These are phyloP conservation scores for Gonatopus flavifemur DNA, from an alignment of 1,140 invertebrate species.

Conservation along the genomic window DNA sequence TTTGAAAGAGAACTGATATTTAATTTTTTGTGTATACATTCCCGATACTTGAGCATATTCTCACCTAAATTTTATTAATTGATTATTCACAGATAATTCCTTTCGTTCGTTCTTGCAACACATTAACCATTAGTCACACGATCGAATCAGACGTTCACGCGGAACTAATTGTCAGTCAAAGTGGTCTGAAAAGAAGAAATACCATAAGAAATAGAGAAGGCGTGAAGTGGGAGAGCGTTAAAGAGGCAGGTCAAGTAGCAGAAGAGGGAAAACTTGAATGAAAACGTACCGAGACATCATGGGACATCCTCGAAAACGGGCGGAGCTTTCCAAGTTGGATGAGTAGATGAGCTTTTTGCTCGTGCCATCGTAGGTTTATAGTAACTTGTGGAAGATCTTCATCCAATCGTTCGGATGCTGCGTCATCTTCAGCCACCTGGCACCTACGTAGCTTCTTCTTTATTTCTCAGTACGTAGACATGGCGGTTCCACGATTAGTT, in stretches of 20 bases:
- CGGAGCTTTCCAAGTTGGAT: slow-evolving; percentile 26
- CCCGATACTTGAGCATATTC: too few species aligned
- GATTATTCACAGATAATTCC: background rate
- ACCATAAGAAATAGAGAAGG: too few species aligned
- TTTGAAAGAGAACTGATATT: too few species aligned
- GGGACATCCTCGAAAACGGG: slow-evolving; percentile 36
- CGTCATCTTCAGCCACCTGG: slow-evolving; percentile 40
- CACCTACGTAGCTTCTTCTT: slow-evolving; percentile 19
- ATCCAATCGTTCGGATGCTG: slow-evolving; percentile 20
- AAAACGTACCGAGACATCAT: slow-evolving; percentile 23
- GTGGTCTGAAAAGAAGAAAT: slow-evolving; percentile 25
- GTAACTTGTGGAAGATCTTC: slow-evolving; percentile 5
- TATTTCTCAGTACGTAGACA: too few species aligned
- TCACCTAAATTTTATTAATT: too few species aligned
- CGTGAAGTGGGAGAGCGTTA: background rate
- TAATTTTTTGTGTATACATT: too few species aligned
- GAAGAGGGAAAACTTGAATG: background rate
- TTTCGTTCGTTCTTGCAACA: background rate
- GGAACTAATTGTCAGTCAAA: slow-evolving; percentile 48
- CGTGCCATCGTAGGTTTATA: background rate
- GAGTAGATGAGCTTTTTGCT: slow-evolving; percentile 4
- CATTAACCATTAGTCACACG: slow-evolving; percentile 5
- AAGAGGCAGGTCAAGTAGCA: background rate
- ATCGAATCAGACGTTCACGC: slow-evolving; percentile 20
- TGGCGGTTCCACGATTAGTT: background rate